Percentiles rank a stretch among this genome's conserved stretches.
Evolutionary conservation across 2,113 vertebrate species (phyloP).

Genomic region (Tenebrosternarchus preto): DNA sequence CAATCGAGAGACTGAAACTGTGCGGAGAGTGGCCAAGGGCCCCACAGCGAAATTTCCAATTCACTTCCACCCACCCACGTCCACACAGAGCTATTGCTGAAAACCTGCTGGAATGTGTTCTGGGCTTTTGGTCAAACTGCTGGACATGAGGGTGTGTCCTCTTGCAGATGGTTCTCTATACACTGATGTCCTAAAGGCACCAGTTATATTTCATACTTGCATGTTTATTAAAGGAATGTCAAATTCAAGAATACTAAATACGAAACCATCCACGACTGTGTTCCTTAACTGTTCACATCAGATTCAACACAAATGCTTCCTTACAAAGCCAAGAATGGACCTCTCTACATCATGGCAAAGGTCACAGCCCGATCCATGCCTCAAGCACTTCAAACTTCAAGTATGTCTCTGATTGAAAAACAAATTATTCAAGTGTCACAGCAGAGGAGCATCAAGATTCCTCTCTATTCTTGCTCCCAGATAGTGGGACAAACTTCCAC

Average conservation of each 20-base stretch:
- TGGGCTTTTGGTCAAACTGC: neutral
- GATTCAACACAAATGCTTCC: too few relatives aligned
- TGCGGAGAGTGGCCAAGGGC: neutral
- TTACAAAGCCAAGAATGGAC: too few relatives aligned
- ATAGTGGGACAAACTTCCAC: too few relatives aligned
- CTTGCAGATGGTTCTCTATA: neutral
- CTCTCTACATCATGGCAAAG: too few relatives aligned
- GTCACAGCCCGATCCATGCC: too few relatives aligned
- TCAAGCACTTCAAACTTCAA: too few relatives aligned
- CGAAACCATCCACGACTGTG: too few relatives aligned
- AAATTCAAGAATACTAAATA: neutral
- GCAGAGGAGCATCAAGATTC: too few relatives aligned
- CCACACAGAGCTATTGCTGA: neutral
- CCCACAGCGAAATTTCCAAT: neutral
- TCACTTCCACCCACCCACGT: neutral
- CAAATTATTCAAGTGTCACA: too few relatives aligned
- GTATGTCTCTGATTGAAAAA: too few relatives aligned
- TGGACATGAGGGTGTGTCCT: neutral
- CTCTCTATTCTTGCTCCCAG: too few relatives aligned
- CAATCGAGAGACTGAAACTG: neutral
- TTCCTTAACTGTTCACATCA: too few relatives aligned
- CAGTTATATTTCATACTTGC: slow-evolving; percentile 3
- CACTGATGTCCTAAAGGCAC: neutral
- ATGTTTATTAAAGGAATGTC: neutral
- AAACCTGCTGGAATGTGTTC: neutral